Base-by-base conservation (phyloP, 2,113 vertebrate genomes). In the Nipponia nippon region DNA sequence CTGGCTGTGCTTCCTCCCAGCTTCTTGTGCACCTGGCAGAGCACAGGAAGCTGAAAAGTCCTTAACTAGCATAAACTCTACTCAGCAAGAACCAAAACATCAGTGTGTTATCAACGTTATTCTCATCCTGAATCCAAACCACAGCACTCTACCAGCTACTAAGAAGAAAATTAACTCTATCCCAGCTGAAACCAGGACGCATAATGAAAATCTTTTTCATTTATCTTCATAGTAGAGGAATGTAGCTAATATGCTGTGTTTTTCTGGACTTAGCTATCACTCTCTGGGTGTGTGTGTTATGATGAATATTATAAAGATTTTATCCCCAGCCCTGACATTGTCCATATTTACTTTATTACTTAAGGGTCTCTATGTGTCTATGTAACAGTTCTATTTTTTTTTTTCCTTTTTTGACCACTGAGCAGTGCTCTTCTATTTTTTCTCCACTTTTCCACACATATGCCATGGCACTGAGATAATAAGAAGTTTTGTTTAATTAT, bases 321-420 rank as follows among this genome's bases (percentile, higher is more conserved):
- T 44, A n/a, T 29, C 22, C 20, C 7, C 5, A 50, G 10, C 2
- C 15, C 14, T 17, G 11, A 6, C 1, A 52, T 47, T 61, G 6
- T 56, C 10, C 29, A 7, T 32, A 76, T 58, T 46, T 52, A 40
- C 13, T 58, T 71, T n/a, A 36, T 27, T 52, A 21, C 30, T 47
- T 52, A 56, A 34, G 13, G 3, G 2, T 40, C 3, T 46, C 3
- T 47, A 5, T 29, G 7, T 59, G 5, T 46, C 27, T 53, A 1
- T 34, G 20, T 36, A 75, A 36, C 3, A 76, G 4, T 3, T 50
- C 21, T 26, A 3, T 16, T 26, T 30, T 16, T 30, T 29, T 72
- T 62, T 40, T 42, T 14, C 3, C 7, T 25, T 18, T 62, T 62
- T 62, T 63, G 20, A 44, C 14, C 10, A 30, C 8, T 47, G 8